These are phyloP conservation scores for Motacilla alba DNA, from an alignment of 2,113 vertebrate genomes.

Conservation along the genomic window DNA sequence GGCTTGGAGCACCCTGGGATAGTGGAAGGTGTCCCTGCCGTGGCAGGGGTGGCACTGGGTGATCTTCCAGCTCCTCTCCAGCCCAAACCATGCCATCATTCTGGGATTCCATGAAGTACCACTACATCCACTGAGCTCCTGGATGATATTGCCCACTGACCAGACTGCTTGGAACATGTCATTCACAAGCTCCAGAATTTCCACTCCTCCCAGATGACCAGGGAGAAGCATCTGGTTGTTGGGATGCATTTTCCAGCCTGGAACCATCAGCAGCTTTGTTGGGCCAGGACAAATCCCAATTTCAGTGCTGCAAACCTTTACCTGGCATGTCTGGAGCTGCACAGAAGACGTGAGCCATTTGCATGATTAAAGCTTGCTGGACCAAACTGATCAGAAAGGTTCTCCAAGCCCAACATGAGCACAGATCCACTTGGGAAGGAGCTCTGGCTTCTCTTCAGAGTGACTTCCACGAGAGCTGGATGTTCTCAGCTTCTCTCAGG, in stretches of 20 bases:
- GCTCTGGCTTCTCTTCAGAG: not conserved
- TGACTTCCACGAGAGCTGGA: not conserved
- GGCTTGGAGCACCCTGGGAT: accelerated
- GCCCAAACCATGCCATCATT: not conserved
- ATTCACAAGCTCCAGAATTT: not conserved
- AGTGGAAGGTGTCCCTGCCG: not conserved
- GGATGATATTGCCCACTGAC: not conserved
- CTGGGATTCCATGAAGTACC: not conserved
- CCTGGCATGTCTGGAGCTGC: conserved; percentile 28
- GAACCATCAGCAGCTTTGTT: not conserved
- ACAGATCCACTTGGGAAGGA: not conserved
- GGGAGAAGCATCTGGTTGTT: not conserved
- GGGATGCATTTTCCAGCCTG: not conserved
- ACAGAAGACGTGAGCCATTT: not conserved
- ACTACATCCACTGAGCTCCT: not conserved
- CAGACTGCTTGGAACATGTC: not conserved
- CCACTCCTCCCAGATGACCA: not conserved
- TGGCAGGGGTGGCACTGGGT: not conserved
- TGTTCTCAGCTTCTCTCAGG: conserved; percentile 6
- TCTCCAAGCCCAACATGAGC: not conserved
- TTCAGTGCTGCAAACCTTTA: not conserved
- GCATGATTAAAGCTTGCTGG: conserved; percentile 25
- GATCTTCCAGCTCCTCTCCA: not conserved
- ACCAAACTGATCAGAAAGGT: conserved; percentile 30
- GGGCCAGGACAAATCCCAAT: conserved; percentile 3